These are phyloP conservation scores for Lepus oiostolus DNA, from an alignment of 2,797 vertebrate genomes.

Conservation along the genomic window DNA sequence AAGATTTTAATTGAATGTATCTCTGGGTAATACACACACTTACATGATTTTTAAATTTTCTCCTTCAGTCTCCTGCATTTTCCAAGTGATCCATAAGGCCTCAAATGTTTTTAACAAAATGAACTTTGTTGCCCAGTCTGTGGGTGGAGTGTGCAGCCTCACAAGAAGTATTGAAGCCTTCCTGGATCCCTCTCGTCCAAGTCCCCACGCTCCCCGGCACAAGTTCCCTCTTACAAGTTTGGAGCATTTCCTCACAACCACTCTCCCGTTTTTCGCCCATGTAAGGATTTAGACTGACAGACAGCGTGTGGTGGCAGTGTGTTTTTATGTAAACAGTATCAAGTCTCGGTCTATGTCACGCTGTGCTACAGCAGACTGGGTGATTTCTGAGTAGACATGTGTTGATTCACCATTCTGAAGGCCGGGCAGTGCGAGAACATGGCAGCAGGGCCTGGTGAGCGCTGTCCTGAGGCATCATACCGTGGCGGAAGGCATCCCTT, in stretches of 20 bases:
- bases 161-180: not conserved
- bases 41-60: conserved; percentile 16
- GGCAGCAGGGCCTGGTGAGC: too few relatives aligned
- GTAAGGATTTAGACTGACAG: not conserved
- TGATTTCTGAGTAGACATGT: not conserved
- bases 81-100: conserved; percentile 16
- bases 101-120: not conserved
- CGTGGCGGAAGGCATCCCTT: not conserved
- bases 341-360: not conserved
- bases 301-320: not conserved
- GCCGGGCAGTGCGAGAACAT: not conserved
- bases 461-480: not conserved
- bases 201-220: not conserved
- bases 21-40: not conserved
- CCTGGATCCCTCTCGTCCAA: not conserved
- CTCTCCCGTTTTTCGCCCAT: not conserved
- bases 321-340: not conserved
- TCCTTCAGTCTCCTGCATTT: conserved; percentile 27
- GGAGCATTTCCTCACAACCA: not conserved
- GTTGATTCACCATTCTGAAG: not conserved
- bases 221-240: not conserved
- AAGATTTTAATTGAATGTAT: not conserved
- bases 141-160: not conserved
- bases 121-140: conserved; percentile 13
- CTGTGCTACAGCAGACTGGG: not conserved